Conservation (phyloP, 1,140 invertebrate genomes). For the Ceratitis capitata region DNA sequence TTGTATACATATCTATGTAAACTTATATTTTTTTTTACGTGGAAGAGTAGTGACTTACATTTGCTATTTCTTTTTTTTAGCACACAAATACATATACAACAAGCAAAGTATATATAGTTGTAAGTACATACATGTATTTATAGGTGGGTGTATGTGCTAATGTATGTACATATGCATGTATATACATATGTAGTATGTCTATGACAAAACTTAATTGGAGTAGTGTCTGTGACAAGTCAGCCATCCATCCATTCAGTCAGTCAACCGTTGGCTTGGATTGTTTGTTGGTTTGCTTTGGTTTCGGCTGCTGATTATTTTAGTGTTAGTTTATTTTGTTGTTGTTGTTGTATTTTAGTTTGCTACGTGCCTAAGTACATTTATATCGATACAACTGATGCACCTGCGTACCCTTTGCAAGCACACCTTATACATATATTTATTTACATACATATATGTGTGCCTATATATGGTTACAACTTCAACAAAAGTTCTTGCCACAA, state of each 20-base stretch:
- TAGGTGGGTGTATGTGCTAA: neutral
- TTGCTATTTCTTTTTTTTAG: too few relatives aligned
- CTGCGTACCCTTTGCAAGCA: neutral
- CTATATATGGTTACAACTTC: neutral
- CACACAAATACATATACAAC: too few relatives aligned
- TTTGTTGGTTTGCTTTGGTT: neutral
- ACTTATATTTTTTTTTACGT: too few relatives aligned
- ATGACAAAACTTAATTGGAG: constrained; percentile 5
- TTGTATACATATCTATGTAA: neutral
- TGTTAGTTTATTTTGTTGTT: neutral
- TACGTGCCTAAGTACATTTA: constrained; percentile 32
- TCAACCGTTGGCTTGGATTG: neutral
- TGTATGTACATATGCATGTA: neutral
- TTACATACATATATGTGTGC: neutral
- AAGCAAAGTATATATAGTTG: too few relatives aligned
- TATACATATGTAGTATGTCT: neutral
- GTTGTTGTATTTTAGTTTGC: constrained; percentile 3
- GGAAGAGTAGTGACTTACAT: too few relatives aligned
- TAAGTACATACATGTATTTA: too few relatives aligned
- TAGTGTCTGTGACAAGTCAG: constrained; percentile 21
- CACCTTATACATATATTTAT: neutral
- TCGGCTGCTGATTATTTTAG: constrained; percentile 18
- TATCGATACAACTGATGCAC: neutral
- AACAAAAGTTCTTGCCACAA: neutral
- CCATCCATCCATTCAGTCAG: too few relatives aligned